Evolutionary conservation across 2,797 vertebrate species (phyloP).

Genomic region (Gorsachius magnificus): DNA sequence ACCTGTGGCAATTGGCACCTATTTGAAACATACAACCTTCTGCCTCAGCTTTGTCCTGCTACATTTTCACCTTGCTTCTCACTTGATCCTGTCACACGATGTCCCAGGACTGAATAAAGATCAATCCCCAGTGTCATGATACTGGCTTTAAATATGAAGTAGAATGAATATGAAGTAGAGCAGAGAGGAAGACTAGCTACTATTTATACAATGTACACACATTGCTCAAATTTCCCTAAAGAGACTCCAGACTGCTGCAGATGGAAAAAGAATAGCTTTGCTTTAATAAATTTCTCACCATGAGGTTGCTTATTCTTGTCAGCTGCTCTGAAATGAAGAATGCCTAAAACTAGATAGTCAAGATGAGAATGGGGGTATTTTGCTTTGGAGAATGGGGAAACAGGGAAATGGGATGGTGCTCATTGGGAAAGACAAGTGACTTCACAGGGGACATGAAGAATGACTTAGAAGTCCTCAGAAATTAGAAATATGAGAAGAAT

Average conservation of each 20-base stretch:
- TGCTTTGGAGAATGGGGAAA: background rate
- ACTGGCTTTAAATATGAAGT: background rate
- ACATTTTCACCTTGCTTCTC: background rate
- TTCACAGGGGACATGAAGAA: background rate
- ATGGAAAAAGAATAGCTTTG: background rate
- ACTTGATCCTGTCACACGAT: background rate
- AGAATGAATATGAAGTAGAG: background rate
- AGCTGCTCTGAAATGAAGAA: background rate
- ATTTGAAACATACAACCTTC: background rate
- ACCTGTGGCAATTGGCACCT: background rate
- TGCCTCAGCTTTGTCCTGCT: background rate
- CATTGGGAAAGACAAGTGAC: background rate
- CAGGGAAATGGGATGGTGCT: background rate
- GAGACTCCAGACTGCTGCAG: background rate
- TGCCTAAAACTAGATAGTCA: background rate
- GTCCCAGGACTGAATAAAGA: background rate
- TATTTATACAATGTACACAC: background rate
- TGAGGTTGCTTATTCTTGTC: background rate
- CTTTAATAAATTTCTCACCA: background rate
- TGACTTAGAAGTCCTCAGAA: background rate
- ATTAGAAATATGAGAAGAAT: background rate
- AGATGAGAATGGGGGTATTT: background rate
- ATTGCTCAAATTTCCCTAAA: background rate
- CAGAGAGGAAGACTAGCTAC: background rate
- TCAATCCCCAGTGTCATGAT: background rate